Base-by-base conservation (phyloP, 2,888 invertebrate genomes). In the Mimumesa dahlbomi region DNA sequence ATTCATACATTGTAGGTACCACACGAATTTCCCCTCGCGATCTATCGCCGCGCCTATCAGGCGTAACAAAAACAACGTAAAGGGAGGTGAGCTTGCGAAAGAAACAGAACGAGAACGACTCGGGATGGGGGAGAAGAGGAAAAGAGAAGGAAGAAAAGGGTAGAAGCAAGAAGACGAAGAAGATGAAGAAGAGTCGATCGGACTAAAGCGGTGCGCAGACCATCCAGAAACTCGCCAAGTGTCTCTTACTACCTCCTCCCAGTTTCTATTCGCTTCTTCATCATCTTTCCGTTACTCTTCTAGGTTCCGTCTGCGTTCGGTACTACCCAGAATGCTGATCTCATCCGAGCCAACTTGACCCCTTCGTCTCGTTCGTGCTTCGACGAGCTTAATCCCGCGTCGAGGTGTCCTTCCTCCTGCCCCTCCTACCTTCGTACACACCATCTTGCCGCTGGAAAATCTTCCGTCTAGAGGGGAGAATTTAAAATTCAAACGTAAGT, bases 401-500 rank as follows among this genome's bases (percentile, higher is more conserved):
- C 62, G 43, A 62, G 79, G 65, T 77, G 80, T 77, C 49, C 65
- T 64, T 56, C 61, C 63, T 63, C 74, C 42, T 61, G 59, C 59
- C 42, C 22, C 65, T 65, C 64, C 53, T 57, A 43, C 50, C n/a
- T n/a, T n/a, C n/a, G n/a, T n/a, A n/a, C n/a, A n/a, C n/a, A n/a
- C n/a, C n/a, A 48, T 52, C 58, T 43, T 25, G 64, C 65, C 73
- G 52, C 54, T 62, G 68, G 66, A 73, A 77, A 80, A 81, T 82
- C 79, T 79, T 77, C 68, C 73, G 73, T 67, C 75, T 72, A 74
- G 73, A 76, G 75, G 76, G 72, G 71, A 81, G 77, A 77, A 83
- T 84, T 84, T 84, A 81, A 82, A 84, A 83, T 84, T 84, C 83
- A 82, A 84, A 84, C 82, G 67, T 74, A 79, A 82, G 81, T 83